Evolutionary conservation across 2,797 vertebrate genomes (phyloP).

Genomic region (Arnoldichthys spilopterus): DNA sequence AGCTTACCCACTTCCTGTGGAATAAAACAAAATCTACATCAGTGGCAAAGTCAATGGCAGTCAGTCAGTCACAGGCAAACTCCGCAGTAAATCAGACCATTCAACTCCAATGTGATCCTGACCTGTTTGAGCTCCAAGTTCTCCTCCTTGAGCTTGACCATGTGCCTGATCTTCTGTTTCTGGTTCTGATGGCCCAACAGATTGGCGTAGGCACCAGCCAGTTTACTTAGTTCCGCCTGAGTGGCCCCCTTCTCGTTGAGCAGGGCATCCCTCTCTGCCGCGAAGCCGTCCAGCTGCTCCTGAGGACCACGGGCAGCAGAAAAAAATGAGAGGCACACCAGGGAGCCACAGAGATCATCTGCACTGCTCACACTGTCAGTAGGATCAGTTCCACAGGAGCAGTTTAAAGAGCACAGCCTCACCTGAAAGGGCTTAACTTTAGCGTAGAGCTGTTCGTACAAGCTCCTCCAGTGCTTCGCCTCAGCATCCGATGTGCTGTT

Average conservation of each 20-base stretch:
- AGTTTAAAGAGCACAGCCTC: constrained; percentile 35
- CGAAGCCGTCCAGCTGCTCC: constrained; percentile 91
- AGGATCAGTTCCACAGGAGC: not conserved
- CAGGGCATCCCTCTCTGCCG: constrained; percentile 85
- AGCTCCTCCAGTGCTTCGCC: constrained; percentile 75
- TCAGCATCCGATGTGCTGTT: constrained; percentile 60
- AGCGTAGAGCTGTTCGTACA: constrained; percentile 81
- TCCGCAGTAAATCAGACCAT: not conserved
- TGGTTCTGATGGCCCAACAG: constrained; percentile 97
- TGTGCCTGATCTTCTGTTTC: constrained; percentile 97
- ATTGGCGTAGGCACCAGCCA: constrained; percentile 89
- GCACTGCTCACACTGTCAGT: not conserved
- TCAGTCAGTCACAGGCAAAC: too few relatives aligned
- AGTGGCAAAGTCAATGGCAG: not conserved
- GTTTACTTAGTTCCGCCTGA: constrained; percentile 89
- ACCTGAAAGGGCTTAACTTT: constrained; percentile 89
- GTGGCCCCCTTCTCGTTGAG: constrained; percentile 88
- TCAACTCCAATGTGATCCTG: constrained; percentile 13
- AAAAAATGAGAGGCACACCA: not conserved
- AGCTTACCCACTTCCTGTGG: constrained; percentile 86
- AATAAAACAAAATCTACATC: not conserved
- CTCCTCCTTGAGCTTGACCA: constrained; percentile 93
- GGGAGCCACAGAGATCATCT: not conserved
- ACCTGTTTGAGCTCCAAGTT: constrained; percentile 90
- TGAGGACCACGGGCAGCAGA: constrained; percentile 63